A percentile compares a stretch with the other conserved stretches of the same genome.
Conservation (phyloP, 2,113 vertebrate genomes). For the Merops nubicus region DNA sequence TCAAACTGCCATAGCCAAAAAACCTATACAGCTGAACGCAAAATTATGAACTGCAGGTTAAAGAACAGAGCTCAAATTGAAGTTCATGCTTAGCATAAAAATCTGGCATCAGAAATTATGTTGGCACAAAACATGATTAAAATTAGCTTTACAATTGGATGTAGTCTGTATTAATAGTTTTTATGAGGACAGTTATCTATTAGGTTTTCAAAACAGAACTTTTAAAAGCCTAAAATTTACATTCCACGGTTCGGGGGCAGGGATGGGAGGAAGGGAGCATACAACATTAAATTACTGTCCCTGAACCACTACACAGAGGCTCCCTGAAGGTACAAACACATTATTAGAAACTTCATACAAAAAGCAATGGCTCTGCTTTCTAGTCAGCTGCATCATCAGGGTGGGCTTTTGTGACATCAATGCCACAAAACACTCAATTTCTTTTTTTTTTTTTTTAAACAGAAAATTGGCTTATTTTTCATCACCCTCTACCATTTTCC, state of each 20-base stretch:
- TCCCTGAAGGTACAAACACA: neutral
- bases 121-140: constrained; percentile 59
- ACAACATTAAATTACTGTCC: constrained; percentile 35
- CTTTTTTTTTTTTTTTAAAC: neutral
- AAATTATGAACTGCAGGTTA: constrained; percentile 68
- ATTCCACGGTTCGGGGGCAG: neutral
- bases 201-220: constrained; percentile 63
- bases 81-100: constrained; percentile 63
- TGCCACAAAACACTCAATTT: neutral
- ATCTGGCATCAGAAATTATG: constrained; percentile 54
- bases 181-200: constrained; percentile 61
- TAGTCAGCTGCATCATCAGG: neutral
- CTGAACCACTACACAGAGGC: neutral
- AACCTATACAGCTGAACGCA: constrained; percentile 34
- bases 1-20: constrained; percentile 71
- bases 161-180: constrained; percentile 58
- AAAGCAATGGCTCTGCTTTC: constrained; percentile 6
- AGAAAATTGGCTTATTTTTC: neutral
- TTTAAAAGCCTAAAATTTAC: constrained; percentile 61
- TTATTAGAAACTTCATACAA: neutral
- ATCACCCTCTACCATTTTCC: neutral
- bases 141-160: constrained; percentile 61
- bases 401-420: neutral
- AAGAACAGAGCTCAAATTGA: constrained; percentile 46
- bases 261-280: neutral